Evolutionary conservation across 2,113 vertebrate genomes (phyloP).

Genomic region (Dasyprocta punctata): DNA sequence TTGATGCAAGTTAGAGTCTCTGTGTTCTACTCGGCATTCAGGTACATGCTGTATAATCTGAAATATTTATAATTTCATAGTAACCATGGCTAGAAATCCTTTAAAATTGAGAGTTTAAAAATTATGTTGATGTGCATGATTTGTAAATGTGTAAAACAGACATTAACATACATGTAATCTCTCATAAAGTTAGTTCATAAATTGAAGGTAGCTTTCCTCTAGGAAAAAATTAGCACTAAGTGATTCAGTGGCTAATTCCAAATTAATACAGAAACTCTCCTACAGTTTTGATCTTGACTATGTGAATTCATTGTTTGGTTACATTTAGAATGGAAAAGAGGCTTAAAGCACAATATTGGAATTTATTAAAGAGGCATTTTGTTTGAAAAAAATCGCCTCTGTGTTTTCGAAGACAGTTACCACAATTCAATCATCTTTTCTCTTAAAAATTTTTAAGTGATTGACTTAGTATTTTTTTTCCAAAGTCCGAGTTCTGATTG

Average conservation of each 20-base stretch:
- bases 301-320: background rate
- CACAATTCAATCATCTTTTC: slow-evolving; percentile 17
- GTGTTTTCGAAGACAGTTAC: background rate
- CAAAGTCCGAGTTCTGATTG: slow-evolving; percentile 18
- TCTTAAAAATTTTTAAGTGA: background rate
- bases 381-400: background rate
- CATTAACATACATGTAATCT: background rate
- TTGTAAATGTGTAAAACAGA: slow-evolving; percentile 15
- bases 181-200: background rate
- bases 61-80: slow-evolving; percentile 48
- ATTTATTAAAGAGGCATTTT: slow-evolving; percentile 51
- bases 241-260: slow-evolving; percentile 22
- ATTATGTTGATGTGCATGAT: background rate
- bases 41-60: background rate
- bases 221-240: slow-evolving; percentile 2
- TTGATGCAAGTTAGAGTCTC: slow-evolving; percentile 8
- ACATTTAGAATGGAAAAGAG: slow-evolving; percentile 2
- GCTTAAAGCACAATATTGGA: background rate
- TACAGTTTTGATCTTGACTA: slow-evolving; percentile 18
- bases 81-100: slow-evolving; percentile 4
- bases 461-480: slow-evolving; percentile 39
- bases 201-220: slow-evolving; percentile 37
- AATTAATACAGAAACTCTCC: slow-evolving; percentile 27
- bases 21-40: slow-evolving; percentile 19
- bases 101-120: slow-evolving; percentile 30